Evolutionary conservation across 2,113 vertebrate species (phyloP).

Genomic region (Narcine bancroftii): DNA sequence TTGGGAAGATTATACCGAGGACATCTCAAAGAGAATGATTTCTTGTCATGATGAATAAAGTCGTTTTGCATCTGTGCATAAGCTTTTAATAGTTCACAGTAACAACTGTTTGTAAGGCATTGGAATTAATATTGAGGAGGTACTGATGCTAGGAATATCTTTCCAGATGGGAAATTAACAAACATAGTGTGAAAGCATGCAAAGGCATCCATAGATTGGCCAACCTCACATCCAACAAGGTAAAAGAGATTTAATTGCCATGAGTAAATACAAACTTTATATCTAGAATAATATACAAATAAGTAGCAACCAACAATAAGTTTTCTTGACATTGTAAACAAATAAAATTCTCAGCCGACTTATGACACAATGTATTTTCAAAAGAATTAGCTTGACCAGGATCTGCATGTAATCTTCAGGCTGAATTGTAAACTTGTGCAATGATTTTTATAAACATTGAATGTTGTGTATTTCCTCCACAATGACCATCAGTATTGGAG

Average conservation of each 20-base stretch:
- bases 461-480: no score
- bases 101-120: neutral
- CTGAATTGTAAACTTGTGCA: neutral
- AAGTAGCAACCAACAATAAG: neutral
- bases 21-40: no score
- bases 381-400: neutral
- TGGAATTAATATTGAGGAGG: neutral
- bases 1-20: no score
- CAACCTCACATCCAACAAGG: neutral
- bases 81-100: no score
- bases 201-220: neutral
- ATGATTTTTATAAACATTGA: neutral
- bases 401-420: neutral
- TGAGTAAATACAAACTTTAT: neutral
- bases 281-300: neutral
- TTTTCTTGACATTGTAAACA: neutral
- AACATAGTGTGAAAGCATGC: neutral
- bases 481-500: no score
- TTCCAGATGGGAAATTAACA: neutral
- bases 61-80: no score
- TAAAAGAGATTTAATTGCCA: neutral
- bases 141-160: neutral
- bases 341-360: neutral
- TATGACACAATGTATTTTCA: neutral
- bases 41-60: no score